Evolutionary conservation across 2,888 invertebrate species (phyloP).

Genomic region (Helobdella robusta): DNA sequence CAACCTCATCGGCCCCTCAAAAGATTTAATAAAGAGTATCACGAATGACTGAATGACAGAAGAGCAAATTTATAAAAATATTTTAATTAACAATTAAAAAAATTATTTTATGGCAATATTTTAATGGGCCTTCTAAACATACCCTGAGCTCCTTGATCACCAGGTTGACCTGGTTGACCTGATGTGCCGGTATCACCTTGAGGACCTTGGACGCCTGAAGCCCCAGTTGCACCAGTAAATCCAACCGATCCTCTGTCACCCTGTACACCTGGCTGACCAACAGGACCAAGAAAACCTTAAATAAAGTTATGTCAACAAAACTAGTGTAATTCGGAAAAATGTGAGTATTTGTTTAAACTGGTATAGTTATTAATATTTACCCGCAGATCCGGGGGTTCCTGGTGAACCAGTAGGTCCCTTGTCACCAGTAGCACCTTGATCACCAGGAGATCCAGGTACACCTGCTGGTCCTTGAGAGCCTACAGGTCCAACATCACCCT

Average conservation of each 20-base stretch:
- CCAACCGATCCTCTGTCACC: slow-evolving; percentile 22
- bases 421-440: slow-evolving; percentile 20
- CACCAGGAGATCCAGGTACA: slow-evolving; percentile 15
- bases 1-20: no score
- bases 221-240: slow-evolving; percentile 20
- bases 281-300: background rate
- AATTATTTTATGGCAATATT: background rate
- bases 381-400: slow-evolving; percentile 26
- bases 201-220: slow-evolving; percentile 21
- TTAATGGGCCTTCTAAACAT: background rate
- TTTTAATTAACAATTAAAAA: no score
- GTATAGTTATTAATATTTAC: no score
- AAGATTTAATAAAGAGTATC: no score
- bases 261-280: slow-evolving; percentile 11
- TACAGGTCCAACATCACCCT: slow-evolving; percentile 15
- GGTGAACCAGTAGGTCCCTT: slow-evolving; percentile 5
- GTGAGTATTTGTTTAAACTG: background rate
- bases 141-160: slow-evolving; percentile 21
- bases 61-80: no score
- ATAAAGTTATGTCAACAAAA: background rate
- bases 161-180: slow-evolving; percentile 26
- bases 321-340: no score
- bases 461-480: slow-evolving; percentile 44
- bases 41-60: no score
- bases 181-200: slow-evolving; percentile 25